Conservation (phyloP, 2,797 vertebrate genomes). For the Taeniopygia guttata region DNA sequence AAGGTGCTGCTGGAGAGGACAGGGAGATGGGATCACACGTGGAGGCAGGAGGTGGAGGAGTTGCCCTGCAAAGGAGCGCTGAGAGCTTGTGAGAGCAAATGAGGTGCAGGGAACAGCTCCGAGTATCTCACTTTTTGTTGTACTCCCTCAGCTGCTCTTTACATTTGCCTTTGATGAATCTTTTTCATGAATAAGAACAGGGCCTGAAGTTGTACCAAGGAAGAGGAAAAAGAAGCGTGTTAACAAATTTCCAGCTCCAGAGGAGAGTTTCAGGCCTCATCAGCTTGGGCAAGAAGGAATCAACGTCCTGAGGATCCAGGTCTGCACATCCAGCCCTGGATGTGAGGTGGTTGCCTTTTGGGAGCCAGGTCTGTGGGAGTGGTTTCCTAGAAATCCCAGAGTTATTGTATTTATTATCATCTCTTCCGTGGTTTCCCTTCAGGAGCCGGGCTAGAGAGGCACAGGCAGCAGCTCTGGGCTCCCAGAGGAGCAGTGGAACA, state of each 20-base stretch:
- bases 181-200: neutral
- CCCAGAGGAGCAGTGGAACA: neutral
- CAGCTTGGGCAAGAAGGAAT: neutral
- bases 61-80: neutral
- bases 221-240: neutral
- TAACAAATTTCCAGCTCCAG: neutral
- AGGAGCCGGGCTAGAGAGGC: neutral
- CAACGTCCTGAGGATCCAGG: neutral
- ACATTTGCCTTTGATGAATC: neutral
- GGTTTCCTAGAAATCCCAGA: neutral
- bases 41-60: neutral
- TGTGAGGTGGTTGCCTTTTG: neutral
- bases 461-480: neutral
- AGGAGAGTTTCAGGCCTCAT: neutral
- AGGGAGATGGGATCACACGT: accelerated
- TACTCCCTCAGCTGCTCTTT: neutral
- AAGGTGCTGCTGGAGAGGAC: neutral
- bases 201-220: neutral
- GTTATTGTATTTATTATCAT: neutral
- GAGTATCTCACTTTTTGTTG: neutral
- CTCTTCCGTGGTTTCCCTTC: neutral
- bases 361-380: neutral
- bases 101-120: neutral
- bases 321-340: neutral
- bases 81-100: neutral